Conservation (phyloP, 1,140 invertebrate genomes). For the Phenacoccus solenopsis region DNA sequence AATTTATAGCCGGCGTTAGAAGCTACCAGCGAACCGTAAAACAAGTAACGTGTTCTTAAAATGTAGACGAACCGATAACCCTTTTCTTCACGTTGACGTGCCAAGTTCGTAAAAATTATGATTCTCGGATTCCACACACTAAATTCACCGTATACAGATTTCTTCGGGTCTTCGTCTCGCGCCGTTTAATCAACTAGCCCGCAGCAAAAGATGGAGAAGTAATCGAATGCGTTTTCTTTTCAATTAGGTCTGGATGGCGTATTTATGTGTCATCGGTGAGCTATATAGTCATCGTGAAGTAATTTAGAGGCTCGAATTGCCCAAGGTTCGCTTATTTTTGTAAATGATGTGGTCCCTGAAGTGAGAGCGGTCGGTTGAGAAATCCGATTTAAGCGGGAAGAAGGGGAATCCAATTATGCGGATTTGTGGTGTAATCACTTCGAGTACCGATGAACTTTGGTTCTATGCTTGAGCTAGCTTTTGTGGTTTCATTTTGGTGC, state of each 20-base stretch:
- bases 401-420: no score
- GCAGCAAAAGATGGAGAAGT: background rate
- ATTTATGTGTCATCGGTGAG: background rate
- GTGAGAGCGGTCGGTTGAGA: no score
- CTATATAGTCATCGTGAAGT: background rate
- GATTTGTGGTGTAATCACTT: no score
- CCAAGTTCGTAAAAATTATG: background rate
- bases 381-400: no score
- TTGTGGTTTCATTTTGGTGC: no score
- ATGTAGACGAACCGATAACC: background rate
- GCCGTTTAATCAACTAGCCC: background rate
- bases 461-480: no score
- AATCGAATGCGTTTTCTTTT: constrained; percentile 1
- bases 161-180: background rate
- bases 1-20: constrained; percentile 13
- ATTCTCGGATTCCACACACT: constrained; percentile 1
- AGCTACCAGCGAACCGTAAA: constrained; percentile 13
- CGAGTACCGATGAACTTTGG: no score
- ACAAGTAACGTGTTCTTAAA: constrained; percentile 10
- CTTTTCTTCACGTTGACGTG: background rate
- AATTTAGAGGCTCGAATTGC: background rate
- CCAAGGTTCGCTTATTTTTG: background rate
- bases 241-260: background rate
- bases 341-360: background rate
- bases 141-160: background rate